Conservation (phyloP, 2,797 vertebrate genomes). For the Saxicola maurus region DNA sequence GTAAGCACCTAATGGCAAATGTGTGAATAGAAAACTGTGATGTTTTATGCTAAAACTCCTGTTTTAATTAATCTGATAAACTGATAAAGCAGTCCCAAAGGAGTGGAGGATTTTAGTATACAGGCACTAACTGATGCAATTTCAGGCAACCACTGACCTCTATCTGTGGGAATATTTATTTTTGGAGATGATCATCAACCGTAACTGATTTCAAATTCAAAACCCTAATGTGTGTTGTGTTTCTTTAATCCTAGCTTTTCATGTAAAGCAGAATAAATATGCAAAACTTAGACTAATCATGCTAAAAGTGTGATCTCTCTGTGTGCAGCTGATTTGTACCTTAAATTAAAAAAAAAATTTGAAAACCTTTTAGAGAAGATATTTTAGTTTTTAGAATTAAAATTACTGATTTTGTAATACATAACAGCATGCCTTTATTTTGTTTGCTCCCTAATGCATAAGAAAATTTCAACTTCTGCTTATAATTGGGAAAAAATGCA, state of each 20-base stretch:
- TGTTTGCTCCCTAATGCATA: background rate
- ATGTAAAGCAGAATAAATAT: background rate
- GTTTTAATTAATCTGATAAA: conserved; percentile 71
- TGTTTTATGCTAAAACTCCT: conserved; percentile 22
- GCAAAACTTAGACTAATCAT: background rate
- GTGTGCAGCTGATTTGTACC: background rate
- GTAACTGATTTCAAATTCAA: conserved; percentile 40
- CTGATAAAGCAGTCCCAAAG: conserved; percentile 69
- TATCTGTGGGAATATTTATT: conserved; percentile 77
- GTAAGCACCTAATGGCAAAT: background rate
- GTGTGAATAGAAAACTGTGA: background rate
- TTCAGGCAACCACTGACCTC: conserved; percentile 79
- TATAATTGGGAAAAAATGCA: background rate
- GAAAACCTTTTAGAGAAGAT: background rate
- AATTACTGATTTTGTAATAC: background rate
- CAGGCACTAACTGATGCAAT: conserved; percentile 74
- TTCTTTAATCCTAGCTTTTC: background rate
- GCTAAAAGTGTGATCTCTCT: background rate
- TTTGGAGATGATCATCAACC: conserved; percentile 62
- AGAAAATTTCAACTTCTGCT: background rate
- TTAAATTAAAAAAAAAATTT: background rate
- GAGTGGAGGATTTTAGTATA: conserved; percentile 49
- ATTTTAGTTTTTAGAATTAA: background rate
- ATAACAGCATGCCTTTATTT: background rate
- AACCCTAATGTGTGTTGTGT: background rate